These are phyloP conservation scores for Diplodus sargus DNA, from an alignment of 2,797 vertebrate species.

Conservation along the genomic window DNA sequence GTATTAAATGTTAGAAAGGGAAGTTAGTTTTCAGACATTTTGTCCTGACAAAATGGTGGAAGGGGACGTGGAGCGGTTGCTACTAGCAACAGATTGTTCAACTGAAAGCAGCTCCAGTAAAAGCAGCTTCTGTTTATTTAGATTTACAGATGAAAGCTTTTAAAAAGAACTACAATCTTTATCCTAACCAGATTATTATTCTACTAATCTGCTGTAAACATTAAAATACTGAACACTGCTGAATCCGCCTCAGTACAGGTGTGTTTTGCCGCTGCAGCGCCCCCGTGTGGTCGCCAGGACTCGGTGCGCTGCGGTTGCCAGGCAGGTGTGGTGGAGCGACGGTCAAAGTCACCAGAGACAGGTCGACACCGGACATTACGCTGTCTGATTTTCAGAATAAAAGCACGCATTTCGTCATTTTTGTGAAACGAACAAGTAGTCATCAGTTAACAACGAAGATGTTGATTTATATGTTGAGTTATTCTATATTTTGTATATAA, in stretches of 20 bases:
- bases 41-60: no score
- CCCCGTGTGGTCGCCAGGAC: slow-evolving; percentile 9
- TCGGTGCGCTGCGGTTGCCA: slow-evolving; percentile 19
- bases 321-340: slow-evolving; percentile 51
- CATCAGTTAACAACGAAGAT: background rate
- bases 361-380: slow-evolving; percentile 35
- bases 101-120: no score
- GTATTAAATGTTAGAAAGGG: no score
- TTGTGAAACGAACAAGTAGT: background rate
- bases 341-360: slow-evolving; percentile 5
- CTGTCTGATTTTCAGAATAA: slow-evolving; percentile 43
- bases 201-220: background rate
- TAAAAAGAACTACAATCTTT: no score
- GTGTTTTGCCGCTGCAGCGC: slow-evolving; percentile 28
- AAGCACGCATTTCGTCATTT: background rate
- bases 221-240: no score
- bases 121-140: no score
- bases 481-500: background rate
- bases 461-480: background rate
- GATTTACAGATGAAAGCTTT: no score
- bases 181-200: no score
- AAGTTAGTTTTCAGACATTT: no score
- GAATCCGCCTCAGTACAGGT: no score
- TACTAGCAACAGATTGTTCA: no score
- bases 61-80: no score